A percentile compares a stretch with the other conserved stretches of the same genome.
Conservation (phyloP, 1,140 invertebrate species). For the Uloborus diversus region DNA sequence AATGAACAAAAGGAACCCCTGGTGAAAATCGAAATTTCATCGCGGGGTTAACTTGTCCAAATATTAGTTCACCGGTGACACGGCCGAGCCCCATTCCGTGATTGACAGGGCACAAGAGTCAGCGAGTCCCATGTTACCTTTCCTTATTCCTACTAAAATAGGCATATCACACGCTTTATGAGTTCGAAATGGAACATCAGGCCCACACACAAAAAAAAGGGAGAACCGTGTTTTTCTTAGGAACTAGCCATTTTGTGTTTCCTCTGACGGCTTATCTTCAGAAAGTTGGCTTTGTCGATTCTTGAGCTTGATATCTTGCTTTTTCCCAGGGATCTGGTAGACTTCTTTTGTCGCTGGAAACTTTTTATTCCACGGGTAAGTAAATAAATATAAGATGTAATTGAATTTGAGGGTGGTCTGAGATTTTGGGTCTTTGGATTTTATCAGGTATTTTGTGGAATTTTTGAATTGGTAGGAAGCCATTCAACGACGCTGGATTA, state of each 20-base stretch:
- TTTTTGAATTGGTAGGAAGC: not conserved
- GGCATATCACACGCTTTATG: slow-evolving; percentile 13
- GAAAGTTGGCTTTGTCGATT: not conserved
- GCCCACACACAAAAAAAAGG: not conserved
- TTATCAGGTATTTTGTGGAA: not conserved
- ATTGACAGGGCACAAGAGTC: not conserved
- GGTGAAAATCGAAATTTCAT: not conserved
- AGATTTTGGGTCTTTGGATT: not conserved
- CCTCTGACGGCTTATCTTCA: not conserved
- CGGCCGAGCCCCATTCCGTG: not conserved
- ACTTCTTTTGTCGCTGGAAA: not conserved
- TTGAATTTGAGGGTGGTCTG: not conserved
- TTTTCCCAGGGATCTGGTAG: not conserved
- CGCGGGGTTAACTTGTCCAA: slow-evolving; percentile 5
- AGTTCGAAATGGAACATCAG: not conserved
- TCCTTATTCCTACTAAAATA: slow-evolving; percentile 8
- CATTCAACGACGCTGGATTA: too few species aligned
- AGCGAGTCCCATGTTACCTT: not conserved
- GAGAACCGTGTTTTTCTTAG: not conserved
- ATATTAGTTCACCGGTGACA: slow-evolving; percentile 7
- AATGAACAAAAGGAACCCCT: too few species aligned
- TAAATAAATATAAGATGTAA: not conserved
- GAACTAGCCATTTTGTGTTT: not conserved
- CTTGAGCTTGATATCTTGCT: not conserved
- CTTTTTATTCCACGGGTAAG: not conserved